Percentiles rank a stretch among this genome's conserved stretches.
These are phyloP conservation scores for Nothoprocta perdicaria DNA, from an alignment of 2,113 vertebrate genomes.

Conservation along the genomic window DNA sequence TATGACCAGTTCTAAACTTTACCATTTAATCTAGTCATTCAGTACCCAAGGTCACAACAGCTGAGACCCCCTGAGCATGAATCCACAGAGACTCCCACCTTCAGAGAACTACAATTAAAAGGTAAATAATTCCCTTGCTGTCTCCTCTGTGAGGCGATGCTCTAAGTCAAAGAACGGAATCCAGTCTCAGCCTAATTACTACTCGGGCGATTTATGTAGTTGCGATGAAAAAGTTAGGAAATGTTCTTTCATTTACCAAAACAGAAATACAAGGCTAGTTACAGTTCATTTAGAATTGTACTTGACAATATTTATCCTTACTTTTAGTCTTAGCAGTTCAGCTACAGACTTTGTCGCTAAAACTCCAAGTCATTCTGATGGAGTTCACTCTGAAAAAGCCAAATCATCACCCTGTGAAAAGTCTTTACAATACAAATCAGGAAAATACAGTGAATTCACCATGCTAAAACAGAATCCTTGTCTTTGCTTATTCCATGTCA, in stretches of 20 bases:
- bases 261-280: not conserved
- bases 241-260: not conserved
- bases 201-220: not conserved
- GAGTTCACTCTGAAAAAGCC: not conserved
- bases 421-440: not conserved
- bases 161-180: slow-evolving; percentile 48
- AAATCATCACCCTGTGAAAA: not conserved
- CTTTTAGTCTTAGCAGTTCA: not conserved
- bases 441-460: not conserved
- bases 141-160: slow-evolving; percentile 59
- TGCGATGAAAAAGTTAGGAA: not conserved
- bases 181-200: slow-evolving; percentile 68
- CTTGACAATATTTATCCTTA: not conserved
- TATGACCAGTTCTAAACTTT: slow-evolving; percentile 59
- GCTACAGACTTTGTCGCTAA: not conserved
- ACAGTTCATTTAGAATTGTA: not conserved
- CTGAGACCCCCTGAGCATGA: slow-evolving; percentile 58
- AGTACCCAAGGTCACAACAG: slow-evolving; percentile 52
- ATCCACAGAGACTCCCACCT: slow-evolving; percentile 59
- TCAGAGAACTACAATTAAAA: slow-evolving; percentile 77
- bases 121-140: slow-evolving; percentile 75
- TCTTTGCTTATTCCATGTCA: not conserved
- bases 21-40: slow-evolving; percentile 50
- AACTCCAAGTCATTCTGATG: not conserved
- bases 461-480: not conserved